phyloP scores from a whole-genome alignment of 2,113 vertebrate genomes.

The Psettodes erumei region DNA sequence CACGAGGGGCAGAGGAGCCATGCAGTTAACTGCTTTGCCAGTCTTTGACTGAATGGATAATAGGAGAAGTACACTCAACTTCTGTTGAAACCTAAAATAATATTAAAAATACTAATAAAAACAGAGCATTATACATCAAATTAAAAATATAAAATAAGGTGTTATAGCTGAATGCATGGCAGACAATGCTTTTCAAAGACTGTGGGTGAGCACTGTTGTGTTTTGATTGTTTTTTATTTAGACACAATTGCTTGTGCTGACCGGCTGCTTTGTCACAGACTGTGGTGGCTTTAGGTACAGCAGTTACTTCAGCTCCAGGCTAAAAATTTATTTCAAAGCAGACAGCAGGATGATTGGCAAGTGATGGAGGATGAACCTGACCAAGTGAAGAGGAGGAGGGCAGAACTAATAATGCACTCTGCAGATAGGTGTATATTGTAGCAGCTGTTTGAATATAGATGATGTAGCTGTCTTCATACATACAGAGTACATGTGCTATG shows the following conservation, averaged over 20 bases:
- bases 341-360: slow-evolving; percentile 52
- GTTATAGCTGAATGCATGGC: neutral
- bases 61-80: slow-evolving; percentile 22
- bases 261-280: slow-evolving; percentile 30
- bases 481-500: neutral
- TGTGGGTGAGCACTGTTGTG: neutral
- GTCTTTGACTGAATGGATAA: slow-evolving; percentile 62
- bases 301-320: slow-evolving; percentile 41
- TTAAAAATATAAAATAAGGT: neutral
- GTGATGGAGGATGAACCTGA: slow-evolving; percentile 37
- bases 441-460: slow-evolving; percentile 22
- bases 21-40: slow-evolving; percentile 68
- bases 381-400: slow-evolving; percentile 41
- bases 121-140: neutral
- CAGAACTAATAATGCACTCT: slow-evolving; percentile 25
- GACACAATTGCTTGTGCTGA: slow-evolving; percentile 4
- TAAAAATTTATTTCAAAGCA: slow-evolving; percentile 41
- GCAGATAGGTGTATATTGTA: slow-evolving; percentile 10
- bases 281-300: slow-evolving; percentile 21
- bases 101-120: slow-evolving; percentile 10
- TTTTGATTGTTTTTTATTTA: neutral
- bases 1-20: slow-evolving; percentile 48
- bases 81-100: slow-evolving; percentile 19
- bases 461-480: slow-evolving; percentile 21
- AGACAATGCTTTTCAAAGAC: neutral